Evolutionary conservation across 1,140 invertebrate species (phyloP), one percentile per base, ranked within the genome.

Genomic region (Trachymyrmex cornetzi): DNA sequence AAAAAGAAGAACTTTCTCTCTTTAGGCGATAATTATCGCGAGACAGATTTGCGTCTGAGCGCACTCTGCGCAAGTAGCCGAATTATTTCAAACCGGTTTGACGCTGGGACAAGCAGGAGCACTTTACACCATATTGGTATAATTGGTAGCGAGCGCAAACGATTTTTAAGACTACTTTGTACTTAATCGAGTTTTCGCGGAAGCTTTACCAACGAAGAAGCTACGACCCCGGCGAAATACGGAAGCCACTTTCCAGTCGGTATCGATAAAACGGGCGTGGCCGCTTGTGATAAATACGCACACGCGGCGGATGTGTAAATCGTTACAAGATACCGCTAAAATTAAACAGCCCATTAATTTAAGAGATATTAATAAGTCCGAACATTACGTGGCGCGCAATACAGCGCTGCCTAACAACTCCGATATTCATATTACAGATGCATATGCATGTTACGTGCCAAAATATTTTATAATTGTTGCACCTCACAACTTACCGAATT

Each of bases 261-360:
- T 11, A 77, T 53, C 80, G 89, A 77, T 87, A 87, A 87, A 90
- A 87, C 85, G 89, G 67, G 80, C 80, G 80, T 84, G 80, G 80
- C 14, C 69, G 34, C 16, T 16, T 30, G 69, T 63, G 80, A 84
- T 84, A 84, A 84, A 84, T 84, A 75, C 69, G 55, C 69, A 34
- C 55, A 69, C 30, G 38, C 63, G 44, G 69, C 57, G 69, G 55
- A 74, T 55, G 55, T 61, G 80, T 75, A 84, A 84, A 63, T 84
- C 80, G 80, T 55, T 75, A 50, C 24, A 75, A 74, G 80, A 84
- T 84, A 84, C 59, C 69, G 69, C 69, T 61, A 75, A 84, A 84
- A 75, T 84, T 84, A 75, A 84, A 30, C 69, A 50, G 57, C 69
- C 69, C 55, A 55, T 84, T 84, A 84, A 84, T 84, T 75, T 84